Evolutionary conservation across 1,140 invertebrate species (phyloP), one percentile per base, ranked within the genome.

Genomic region (Agrilus planipennis): DNA sequence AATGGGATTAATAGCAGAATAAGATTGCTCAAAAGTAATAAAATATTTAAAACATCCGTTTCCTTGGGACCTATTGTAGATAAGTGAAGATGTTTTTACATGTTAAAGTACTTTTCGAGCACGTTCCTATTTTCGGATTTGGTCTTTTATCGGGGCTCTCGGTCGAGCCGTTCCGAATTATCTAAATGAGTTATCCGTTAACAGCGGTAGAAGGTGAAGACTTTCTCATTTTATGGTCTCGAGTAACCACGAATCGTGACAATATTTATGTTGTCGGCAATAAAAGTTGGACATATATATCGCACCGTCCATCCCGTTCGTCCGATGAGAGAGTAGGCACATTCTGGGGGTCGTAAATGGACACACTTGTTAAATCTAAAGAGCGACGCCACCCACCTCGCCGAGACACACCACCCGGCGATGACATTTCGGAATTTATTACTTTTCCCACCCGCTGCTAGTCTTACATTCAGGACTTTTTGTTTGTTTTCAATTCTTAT

Each of bases 301-400:
- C n/a, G n/a, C n/a, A n/a, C n/a, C n/a, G n/a, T n/a, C n/a, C n/a
- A n/a, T 39, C 27, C 20, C 30, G 7, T 22, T 35, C 23, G 38
- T 45, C 37, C 44, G 39, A 28, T 19, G 35, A 38, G 30, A 34
- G 30, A 25, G 27, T 32, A 44, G 39, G 40, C 28, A 46, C 31
- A 34, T 22, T 30, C n/a, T n/a, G n/a, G n/a, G 28, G 37, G 41
- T 49, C 46, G 40, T 49, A 49, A 49, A 45, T 45, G 40, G 47
- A 49, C 47, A 49, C 44, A 49, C 46, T 49, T 49, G 46, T 49
- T 49, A 49, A 49, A 49, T 45, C 40, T 44, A 37, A 34, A 37
- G 18, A 31, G 22, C 27, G 41, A 30, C 12, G 36, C 46, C 46
- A 49, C 46, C 47, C 47, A 49, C 44, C 40, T 42, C 41, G 43